Evolutionary conservation across 37 sponge, comb jelly and placozoan genomes (phyloP), one percentile per base, ranked within the genome.

Genomic region (Bolinopsis microptera): DNA sequence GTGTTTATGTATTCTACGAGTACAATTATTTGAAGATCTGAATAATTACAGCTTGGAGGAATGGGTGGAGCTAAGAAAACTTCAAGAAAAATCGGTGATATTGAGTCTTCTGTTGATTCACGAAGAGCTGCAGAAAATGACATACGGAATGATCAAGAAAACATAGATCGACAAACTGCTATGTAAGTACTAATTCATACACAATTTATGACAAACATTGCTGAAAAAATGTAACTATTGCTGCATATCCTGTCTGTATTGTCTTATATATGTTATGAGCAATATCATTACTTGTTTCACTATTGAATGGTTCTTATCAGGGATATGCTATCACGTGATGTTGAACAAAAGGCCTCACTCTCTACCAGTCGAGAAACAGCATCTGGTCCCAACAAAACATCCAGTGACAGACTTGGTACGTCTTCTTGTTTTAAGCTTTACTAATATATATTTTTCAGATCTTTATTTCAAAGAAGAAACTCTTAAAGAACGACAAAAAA

Each of bases 11-110:
- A n/a, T n/a, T n/a, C n/a, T n/a, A n/a, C n/a, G n/a, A n/a, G n/a
- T n/a, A n/a, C n/a, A n/a, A n/a, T n/a, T n/a, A n/a, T n/a, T n/a
- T n/a, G n/a, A n/a, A n/a, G n/a, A n/a, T n/a, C 75, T 72, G 31
- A 23, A 23, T 80, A 24, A 2, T 80, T 35, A 2, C 22, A 86
- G 90, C 61, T 86, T 0, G 61, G 90, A 28, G 90, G 90, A 25
- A 22, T 86, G 28, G 90, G 90, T 30, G 90, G 90, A 2, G 90
- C 90, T 39, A 86, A 86, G 90, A 86, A 86, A 41, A 34, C 61
- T 5, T 36, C 41, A 28, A 28, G 61, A 3, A 86, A 41, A 25
- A 39, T 86, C 30, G 1, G 16, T 25, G 90, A 86, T 2, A 86
- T 86, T 16, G 90, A 86, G 90, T 39, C 25, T 5, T 41, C 61